Evolutionary conservation across 2,113 vertebrate species (phyloP).

Genomic region (Tonatia bakeri): DNA sequence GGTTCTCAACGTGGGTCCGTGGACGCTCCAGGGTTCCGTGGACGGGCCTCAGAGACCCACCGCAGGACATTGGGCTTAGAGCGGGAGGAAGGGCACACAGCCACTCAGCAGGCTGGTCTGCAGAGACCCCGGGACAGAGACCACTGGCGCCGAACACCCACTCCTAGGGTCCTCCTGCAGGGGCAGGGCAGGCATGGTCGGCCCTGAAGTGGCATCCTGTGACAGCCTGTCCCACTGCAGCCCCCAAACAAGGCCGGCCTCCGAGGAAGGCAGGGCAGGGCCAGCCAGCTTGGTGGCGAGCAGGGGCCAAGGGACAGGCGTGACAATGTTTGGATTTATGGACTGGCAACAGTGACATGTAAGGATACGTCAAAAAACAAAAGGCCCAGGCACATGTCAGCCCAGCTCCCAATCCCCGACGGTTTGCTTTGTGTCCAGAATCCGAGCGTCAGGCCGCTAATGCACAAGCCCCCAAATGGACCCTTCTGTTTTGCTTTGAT

Average conservation of each 20-base stretch:
- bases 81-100: rapidly evolving
- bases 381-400: background rate
- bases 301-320: background rate
- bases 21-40: background rate
- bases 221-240: rapidly evolving
- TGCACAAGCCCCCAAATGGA: conserved; percentile 66
- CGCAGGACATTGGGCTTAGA: background rate
- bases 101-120: rapidly evolving
- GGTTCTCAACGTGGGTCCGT: background rate
- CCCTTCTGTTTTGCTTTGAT: conserved; percentile 80
- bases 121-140: background rate
- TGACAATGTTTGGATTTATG: conserved; percentile 58
- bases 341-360: conserved; percentile 49
- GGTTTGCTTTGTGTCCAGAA: conserved; percentile 50
- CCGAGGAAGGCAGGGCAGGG: background rate
- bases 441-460: conserved; percentile 63
- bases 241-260: background rate
- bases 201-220: rapidly evolving
- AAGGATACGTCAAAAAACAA: conserved; percentile 61
- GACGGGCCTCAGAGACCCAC: background rate
- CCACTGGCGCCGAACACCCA: background rate
- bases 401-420: conserved; percentile 17
- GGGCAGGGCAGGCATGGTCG: rapidly evolving
- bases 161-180: rapidly evolving
- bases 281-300: background rate